A percentile compares a stretch with the other conserved stretches of the same genome.
Evolutionary conservation across 2,797 vertebrate species (phyloP).

Genomic region (Lutjanus argentimaculatus): DNA sequence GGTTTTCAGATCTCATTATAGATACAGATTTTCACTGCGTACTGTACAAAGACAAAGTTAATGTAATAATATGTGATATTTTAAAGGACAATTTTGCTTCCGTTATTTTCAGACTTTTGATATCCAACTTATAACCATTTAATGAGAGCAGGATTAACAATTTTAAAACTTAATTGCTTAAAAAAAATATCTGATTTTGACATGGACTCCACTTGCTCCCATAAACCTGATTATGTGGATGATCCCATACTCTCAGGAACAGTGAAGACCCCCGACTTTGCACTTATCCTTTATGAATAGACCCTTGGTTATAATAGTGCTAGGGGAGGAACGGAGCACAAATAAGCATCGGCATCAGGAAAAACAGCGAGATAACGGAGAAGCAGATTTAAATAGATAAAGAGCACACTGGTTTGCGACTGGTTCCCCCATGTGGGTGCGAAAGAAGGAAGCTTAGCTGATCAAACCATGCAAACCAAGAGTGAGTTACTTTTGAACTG

Average conservation of each 20-base stretch:
- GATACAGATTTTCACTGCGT: constrained; percentile 30
- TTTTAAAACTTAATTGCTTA: constrained; percentile 38
- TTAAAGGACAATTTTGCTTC: constrained; percentile 18
- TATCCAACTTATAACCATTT: constrained; percentile 9
- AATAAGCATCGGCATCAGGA: constrained; percentile 20
- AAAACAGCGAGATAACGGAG: not conserved
- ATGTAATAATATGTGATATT: constrained; percentile 26
- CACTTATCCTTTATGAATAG: constrained; percentile 13
- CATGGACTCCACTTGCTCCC: constrained; percentile 7
- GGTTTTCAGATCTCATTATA: constrained; percentile 58
- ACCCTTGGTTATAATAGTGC: constrained; percentile 3
- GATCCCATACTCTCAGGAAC: not conserved
- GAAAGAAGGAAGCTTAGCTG: constrained; percentile 6
- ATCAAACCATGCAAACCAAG: constrained; percentile 12
- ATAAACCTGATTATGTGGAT: constrained; percentile 3
- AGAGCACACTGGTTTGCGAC: constrained; percentile 24
- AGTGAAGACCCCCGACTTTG: constrained; percentile 1
- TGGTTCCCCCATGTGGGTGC: constrained; percentile 6
- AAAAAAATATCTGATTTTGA: constrained; percentile 39
- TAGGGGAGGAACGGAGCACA: constrained; percentile 14
- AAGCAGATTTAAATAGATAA: constrained; percentile 20
- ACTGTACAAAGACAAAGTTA: constrained; percentile 25
- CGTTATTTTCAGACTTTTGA: constrained; percentile 14
- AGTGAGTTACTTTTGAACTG: constrained; percentile 20
- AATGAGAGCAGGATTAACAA: constrained; percentile 30